Conservation (phyloP, 2,797 vertebrate species). For the Geotrypetes seraphini region DNA sequence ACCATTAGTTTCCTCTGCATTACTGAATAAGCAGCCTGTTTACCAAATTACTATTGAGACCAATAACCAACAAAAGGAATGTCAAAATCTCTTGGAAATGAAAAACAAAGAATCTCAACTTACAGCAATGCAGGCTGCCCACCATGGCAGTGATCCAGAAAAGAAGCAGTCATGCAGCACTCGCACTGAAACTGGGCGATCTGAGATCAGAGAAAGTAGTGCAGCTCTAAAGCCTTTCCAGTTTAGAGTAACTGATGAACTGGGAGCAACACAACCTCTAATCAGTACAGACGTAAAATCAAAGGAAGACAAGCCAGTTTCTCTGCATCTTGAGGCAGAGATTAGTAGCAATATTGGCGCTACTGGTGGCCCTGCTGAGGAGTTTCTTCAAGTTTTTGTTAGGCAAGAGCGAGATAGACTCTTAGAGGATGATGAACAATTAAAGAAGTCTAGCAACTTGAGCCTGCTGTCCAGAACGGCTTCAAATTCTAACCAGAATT, state of each 20-base stretch:
- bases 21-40: constrained; percentile 32
- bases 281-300: constrained; percentile 6
- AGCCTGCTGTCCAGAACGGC: constrained; percentile 17
- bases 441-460: constrained; percentile 1
- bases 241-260: constrained; percentile 3
- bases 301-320: constrained; percentile 10
- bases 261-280: background rate
- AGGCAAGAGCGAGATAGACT: constrained; percentile 19
- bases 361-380: background rate
- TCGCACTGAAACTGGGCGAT: constrained; percentile 1
- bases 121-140: fast-evolving
- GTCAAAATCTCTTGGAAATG: background rate
- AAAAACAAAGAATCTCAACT: constrained; percentile 1
- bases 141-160: background rate
- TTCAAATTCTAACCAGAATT: background rate
- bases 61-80: constrained; percentile 29
- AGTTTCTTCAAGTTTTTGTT: fast-evolving
- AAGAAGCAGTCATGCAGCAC: background rate
- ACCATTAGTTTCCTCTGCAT: background rate
- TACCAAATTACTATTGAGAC: constrained; percentile 58
- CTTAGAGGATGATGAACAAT: background rate
- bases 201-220: background rate
- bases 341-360: background rate
- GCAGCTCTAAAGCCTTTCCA: constrained; percentile 12
- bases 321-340: constrained; percentile 21